Evolutionary conservation across 2,113 vertebrate species (phyloP), one percentile per base, ranked within the genome.

Genomic region (Pollachius pollachius): DNA sequence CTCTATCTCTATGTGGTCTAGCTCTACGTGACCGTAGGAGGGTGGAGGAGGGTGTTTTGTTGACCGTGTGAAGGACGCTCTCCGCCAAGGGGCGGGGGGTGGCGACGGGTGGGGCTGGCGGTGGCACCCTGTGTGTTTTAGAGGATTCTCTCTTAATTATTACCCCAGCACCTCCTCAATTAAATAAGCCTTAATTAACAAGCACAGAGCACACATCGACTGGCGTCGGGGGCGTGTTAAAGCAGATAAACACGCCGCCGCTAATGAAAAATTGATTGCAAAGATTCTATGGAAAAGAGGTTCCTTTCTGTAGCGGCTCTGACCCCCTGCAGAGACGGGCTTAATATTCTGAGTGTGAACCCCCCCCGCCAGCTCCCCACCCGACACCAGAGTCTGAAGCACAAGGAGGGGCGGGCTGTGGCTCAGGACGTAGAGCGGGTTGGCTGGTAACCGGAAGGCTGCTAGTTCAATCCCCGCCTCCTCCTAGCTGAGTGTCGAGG

Each of bases 191-290:
- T 95, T 97, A 97, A 99, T 99, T 98, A 99, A 97, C 95, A 97
- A 95, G 92, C 92, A 90, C 89, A 89, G 92, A 92, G 95, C 91
- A 89, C 90, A 93, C 91, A 98, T 96, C 94, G 95, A 96, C 94
- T 91, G n/a, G 52, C 88, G 89, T 86, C 91, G 94, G 93, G 94
- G 88, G 95, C 93, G 92, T 98, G 96, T 92, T 95, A 91, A 94
- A 83, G 91, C 95, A 95, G 97, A 99, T 98, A 99, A 99, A 98
- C 95, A 97, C 95, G 93, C 94, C 94, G 89, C 87, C 90, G 87
- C 92, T 98, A 99, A 99, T 98, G 97, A 96, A 98, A 96, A 96
- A 99, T 99, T 97, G 97, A 99, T 98, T 96, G 90, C 90, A 95
- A 94, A 87, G 94, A 95, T 91, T 92, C 80, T 84, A 90, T 89